Evolutionary conservation across 2,113 vertebrate species (phyloP).

Genomic region (Nicator chloris): DNA sequence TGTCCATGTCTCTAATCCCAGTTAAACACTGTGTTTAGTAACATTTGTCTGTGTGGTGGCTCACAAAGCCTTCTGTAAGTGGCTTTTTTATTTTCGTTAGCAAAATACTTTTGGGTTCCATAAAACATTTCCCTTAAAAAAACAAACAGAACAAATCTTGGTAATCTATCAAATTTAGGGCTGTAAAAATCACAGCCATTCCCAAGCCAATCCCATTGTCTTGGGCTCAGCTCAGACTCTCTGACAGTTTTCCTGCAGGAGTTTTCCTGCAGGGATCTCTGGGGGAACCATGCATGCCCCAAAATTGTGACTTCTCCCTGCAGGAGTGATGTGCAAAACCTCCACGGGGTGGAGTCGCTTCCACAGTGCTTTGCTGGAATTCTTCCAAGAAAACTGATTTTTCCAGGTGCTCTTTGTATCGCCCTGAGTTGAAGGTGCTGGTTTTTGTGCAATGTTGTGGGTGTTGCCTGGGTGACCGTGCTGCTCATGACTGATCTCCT

Average conservation of each 20-base stretch:
- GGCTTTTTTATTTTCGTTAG: constrained; percentile 46
- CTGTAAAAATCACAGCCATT: constrained; percentile 37
- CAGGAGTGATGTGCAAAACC: neutral
- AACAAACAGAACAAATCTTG: constrained; percentile 44
- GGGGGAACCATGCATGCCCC: neutral
- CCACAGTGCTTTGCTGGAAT: neutral
- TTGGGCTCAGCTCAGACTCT: neutral
- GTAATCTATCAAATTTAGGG: constrained; percentile 36
- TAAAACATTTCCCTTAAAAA: constrained; percentile 42
- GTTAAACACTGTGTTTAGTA: constrained; percentile 3
- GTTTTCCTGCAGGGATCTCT: neutral
- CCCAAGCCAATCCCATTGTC: constrained; percentile 29
- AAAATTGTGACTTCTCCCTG: neutral
- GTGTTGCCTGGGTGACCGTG: neutral
- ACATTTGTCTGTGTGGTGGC: constrained; percentile 7
- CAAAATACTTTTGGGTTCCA: constrained; percentile 58
- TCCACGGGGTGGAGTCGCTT: neutral
- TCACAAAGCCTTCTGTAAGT: constrained; percentile 33
- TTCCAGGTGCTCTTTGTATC: neutral
- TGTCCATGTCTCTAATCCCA: neutral
- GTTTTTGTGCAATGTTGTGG: rapidly evolving
- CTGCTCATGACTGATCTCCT: neutral
- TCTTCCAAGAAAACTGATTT: neutral
- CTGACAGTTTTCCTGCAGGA: neutral
- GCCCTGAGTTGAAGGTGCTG: neutral